Evolutionary conservation across 2,888 invertebrate genomes (phyloP).

Genomic region (Eudasyphora cyanicolor): DNA sequence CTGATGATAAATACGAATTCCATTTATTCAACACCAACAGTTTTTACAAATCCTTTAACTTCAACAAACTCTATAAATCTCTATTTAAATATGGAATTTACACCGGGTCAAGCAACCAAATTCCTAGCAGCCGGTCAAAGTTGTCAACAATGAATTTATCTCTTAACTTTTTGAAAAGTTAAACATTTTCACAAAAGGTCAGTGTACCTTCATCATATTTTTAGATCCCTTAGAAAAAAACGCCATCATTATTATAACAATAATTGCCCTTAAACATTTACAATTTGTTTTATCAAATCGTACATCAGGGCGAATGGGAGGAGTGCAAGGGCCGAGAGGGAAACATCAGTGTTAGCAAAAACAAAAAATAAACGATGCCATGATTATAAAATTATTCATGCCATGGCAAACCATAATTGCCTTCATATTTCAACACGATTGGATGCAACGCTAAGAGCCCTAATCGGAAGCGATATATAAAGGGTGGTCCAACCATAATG

Average conservation of each 20-base stretch:
- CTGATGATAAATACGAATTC: too few species aligned
- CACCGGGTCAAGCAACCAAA: too few species aligned
- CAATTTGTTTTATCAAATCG: slow-evolving; percentile 29
- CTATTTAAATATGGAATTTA: too few species aligned
- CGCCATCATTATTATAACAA: background rate
- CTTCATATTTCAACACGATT: too few species aligned
- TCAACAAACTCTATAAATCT: too few species aligned
- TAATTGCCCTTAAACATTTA: slow-evolving; percentile 26
- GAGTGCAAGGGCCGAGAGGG: too few species aligned
- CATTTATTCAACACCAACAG: too few species aligned
- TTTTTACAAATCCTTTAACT: too few species aligned
- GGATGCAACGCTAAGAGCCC: too few species aligned
- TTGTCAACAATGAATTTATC: background rate
- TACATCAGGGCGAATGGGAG: background rate
- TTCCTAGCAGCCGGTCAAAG: background rate
- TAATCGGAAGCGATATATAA: too few species aligned
- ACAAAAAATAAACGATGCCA: slow-evolving; percentile 14
- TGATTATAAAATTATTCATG: slow-evolving; percentile 47
- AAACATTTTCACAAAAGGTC: slow-evolving; percentile 6
- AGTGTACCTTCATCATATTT: slow-evolving; percentile 10
- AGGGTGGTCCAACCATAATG: too few species aligned
- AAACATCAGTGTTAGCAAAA: background rate
- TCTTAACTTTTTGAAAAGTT: background rate
- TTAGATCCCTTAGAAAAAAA: background rate
- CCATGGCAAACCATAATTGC: slow-evolving; percentile 53